Evolutionary conservation across 2,113 vertebrate genomes (phyloP), one percentile per base, ranked within the genome.

Genomic region (Falco punctatus): DNA sequence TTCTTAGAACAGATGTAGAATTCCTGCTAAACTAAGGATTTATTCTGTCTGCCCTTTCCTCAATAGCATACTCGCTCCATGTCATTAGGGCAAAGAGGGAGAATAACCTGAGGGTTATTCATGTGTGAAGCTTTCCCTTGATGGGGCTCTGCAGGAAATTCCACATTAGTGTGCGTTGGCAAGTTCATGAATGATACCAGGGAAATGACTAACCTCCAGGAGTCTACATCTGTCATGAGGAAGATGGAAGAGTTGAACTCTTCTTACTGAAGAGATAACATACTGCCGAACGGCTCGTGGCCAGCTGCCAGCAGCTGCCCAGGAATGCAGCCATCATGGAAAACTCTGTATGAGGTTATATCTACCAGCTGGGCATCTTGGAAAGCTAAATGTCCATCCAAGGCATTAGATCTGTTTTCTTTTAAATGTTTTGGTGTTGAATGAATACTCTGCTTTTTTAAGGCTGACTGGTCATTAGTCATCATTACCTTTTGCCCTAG

Each of bases 51-150:
- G 9, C 10, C n/a, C 22, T 11, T 49, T 91, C 10, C 33, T 69
- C 10, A 6, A 15, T 16, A 69, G 26, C 35, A 9, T 23, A 4
- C 4, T 57, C 64, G 15, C 9, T 19, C 6, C 0, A 0, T 32
- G n/a, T 35, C 13, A 5, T 26, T 81, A 52, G 15, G 32, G 23
- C 32, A 61, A 22, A 74, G 38, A 88, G 54, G 30, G 38, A 71
- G 28, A 69, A 14, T 2, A 57, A 3, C n/a, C 24, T 22, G 58
- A 22, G 51, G 38, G 3, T 54, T 12, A 18, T 19, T 61, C 18
- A 9, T 2, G 0, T 32, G 38, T 0, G 0, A 19, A 72, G 10
- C 33, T 77, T 35, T 59, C 26, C 24, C 30, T n/a, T 7, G 40
- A 4, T 46, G 32, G 20, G 11, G 16, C 49, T 77, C 10, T 30